phyloP scores from a whole-genome alignment of 2,797 vertebrate species.

The Microhierax caerulescens region DNA sequence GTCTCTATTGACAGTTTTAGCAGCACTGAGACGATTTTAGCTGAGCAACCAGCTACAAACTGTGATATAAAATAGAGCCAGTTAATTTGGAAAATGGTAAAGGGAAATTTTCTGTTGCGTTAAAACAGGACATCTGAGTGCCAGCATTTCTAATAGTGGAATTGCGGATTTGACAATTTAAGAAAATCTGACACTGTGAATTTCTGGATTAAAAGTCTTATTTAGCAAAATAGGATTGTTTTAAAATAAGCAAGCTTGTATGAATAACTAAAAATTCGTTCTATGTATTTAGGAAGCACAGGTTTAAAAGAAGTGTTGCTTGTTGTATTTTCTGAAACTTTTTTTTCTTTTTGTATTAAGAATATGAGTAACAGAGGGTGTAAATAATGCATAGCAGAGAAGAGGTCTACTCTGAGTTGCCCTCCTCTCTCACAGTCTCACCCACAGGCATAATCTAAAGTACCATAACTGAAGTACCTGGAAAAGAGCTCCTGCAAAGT shows the following conservation, averaged over 20 bases:
- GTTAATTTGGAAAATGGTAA: not conserved
- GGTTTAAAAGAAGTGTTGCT: not conserved
- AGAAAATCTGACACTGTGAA: not conserved
- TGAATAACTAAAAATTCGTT: not conserved
- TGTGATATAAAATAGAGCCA: not conserved
- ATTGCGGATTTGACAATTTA: not conserved
- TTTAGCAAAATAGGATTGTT: not conserved
- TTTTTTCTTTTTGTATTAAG: not conserved
- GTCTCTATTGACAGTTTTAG: not conserved
- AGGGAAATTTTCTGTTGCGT: not conserved
- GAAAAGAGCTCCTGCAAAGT: constrained; percentile 86
- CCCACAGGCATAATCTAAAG: not conserved
- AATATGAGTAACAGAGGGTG: not conserved
- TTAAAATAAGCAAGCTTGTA: not conserved
- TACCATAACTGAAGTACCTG: constrained; percentile 71
- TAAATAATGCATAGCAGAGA: not conserved
- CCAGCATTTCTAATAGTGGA: not conserved
- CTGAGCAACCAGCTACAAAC: not conserved
- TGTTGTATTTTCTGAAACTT: not conserved
- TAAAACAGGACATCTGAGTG: not conserved
- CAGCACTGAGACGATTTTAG: not conserved
- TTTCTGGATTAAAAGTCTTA: not conserved
- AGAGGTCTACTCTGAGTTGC: not conserved
- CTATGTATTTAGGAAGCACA: not conserved
- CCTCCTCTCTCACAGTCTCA: not conserved